These are phyloP conservation scores for Cataglyphis albicans DNA, from an alignment of 2,888 invertebrate genomes.

Conservation along the genomic window DNA sequence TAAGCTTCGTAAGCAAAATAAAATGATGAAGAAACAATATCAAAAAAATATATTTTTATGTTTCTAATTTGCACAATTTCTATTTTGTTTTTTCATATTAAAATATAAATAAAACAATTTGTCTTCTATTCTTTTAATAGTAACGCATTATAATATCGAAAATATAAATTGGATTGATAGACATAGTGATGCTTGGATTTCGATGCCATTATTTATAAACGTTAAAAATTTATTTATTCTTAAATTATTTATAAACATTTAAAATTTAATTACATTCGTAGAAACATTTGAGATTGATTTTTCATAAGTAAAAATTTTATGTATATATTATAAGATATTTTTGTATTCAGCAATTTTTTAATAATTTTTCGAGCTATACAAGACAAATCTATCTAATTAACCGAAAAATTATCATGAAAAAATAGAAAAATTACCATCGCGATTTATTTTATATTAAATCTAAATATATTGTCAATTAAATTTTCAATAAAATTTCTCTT, in stretches of 20 bases:
- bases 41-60: too few species aligned
- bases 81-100: neutral
- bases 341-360: neutral
- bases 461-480: neutral
- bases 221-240: too few species aligned
- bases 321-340: neutral
- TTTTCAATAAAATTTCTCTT: neutral
- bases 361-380: neutral
- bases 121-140: neutral
- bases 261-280: neutral
- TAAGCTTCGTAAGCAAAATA: too few species aligned
- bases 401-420: too few species aligned
- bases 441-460: neutral
- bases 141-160: neutral
- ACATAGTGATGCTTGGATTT: neutral
- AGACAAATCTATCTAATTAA: too few species aligned
- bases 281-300: neutral
- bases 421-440: too few species aligned
- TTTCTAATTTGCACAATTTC: too few species aligned
- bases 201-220: neutral
- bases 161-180: neutral
- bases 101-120: neutral
- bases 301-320: neutral
- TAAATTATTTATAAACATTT: too few species aligned
- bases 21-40: too few species aligned